Percentiles rank a stretch among this genome's conserved stretches.
Evolutionary conservation across 2,797 vertebrate species (phyloP).

Genomic region (Mareca penelope): DNA sequence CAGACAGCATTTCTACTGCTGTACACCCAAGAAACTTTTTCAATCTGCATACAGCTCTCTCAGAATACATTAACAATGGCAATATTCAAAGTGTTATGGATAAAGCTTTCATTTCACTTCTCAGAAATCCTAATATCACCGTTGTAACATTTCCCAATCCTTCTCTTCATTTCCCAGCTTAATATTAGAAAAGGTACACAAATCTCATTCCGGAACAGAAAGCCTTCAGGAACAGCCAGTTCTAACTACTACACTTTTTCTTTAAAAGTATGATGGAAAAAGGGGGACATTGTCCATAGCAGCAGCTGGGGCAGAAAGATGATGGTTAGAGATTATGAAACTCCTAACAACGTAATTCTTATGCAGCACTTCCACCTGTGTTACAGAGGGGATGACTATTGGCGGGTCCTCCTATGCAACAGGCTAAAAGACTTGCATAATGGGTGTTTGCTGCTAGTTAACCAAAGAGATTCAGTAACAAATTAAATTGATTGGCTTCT

Average conservation of each 20-base stretch:
- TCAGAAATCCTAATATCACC: background rate
- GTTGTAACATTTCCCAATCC: background rate
- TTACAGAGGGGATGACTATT: background rate
- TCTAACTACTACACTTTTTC: background rate
- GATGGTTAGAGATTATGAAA: background rate
- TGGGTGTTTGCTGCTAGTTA: background rate
- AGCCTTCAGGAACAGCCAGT: background rate
- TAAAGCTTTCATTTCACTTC: slow-evolving; percentile 23
- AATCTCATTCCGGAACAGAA: background rate
- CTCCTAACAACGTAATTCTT: background rate
- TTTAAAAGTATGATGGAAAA: background rate
- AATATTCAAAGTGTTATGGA: background rate
- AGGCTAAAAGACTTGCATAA: background rate
- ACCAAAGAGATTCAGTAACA: background rate
- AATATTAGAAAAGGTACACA: background rate
- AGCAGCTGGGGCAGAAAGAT: background rate
- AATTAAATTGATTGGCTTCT: background rate
- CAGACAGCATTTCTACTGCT: background rate
- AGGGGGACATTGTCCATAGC: background rate
- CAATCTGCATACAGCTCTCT: background rate
- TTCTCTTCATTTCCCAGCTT: background rate
- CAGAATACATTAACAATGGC: background rate
- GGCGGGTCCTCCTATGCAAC: background rate
- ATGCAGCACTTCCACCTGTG: background rate
- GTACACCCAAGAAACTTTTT: background rate